Evolutionary conservation across 1,140 invertebrate genomes (phyloP).

Genomic region (Trichonephila clavipes): DNA sequence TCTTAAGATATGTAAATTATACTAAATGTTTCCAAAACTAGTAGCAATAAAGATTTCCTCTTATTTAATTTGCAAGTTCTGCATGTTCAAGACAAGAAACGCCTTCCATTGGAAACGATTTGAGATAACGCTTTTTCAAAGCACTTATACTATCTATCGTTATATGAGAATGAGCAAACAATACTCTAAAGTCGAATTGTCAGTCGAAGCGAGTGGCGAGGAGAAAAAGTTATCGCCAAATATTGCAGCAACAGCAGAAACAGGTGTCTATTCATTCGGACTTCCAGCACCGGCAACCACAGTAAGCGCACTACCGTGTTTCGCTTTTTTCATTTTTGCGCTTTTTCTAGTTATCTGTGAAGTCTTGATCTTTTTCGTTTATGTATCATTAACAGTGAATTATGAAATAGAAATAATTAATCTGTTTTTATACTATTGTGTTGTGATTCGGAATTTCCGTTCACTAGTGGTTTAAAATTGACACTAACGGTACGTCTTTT

Average conservation of each 20-base stretch:
- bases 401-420: too few species aligned
- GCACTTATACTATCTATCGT: neutral
- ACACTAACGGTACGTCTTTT: too few species aligned
- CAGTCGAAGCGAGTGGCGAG: neutral
- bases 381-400: too few species aligned
- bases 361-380: neutral
- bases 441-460: too few species aligned
- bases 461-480: too few species aligned
- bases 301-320: neutral
- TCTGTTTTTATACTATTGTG: too few species aligned
- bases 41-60: neutral
- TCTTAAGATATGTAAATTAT: neutral
- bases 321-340: neutral
- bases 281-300: neutral
- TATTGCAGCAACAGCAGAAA: constrained; percentile 18
- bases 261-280: neutral
- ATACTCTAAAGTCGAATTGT: neutral
- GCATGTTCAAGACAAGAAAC: neutral
- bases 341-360: neutral
- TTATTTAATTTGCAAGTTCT: neutral
- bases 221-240: constrained; percentile 23
- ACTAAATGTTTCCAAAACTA: neutral
- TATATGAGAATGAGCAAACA: neutral
- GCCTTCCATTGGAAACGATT: neutral
- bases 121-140: neutral